A percentile compares a stretch with the other conserved stretches of the same genome.
These are phyloP conservation scores for Oriolus oriolus DNA, from an alignment of 2,113 vertebrate genomes.

Conservation along the genomic window DNA sequence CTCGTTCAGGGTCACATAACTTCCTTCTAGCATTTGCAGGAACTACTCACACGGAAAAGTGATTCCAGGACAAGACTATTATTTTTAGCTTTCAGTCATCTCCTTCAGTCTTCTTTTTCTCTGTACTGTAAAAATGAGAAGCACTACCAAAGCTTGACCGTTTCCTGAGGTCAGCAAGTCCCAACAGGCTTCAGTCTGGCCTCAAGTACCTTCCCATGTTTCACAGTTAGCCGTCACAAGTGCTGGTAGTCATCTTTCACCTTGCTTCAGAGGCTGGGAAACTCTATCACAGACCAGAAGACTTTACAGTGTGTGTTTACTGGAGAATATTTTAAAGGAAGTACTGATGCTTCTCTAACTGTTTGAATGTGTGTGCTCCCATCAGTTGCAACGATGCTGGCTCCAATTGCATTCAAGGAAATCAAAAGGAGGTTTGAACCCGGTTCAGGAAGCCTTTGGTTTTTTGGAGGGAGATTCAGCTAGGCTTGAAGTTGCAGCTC, in stretches of 20 bases:
- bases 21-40: background rate
- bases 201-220: background rate
- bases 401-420: background rate
- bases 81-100: background rate
- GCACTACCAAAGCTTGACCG: background rate
- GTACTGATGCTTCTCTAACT: background rate
- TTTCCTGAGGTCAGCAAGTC: background rate
- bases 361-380: background rate
- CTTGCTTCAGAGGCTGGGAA: background rate
- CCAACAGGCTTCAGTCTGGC: background rate
- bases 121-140: background rate
- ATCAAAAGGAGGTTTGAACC: background rate
- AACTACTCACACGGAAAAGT: slow-evolving; percentile 11
- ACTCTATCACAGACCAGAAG: background rate
- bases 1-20: background rate
- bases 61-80: background rate
- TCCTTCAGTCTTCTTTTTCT: background rate
- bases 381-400: background rate
- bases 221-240: background rate
- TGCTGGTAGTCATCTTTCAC: background rate
- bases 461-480: background rate
- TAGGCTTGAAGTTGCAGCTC: background rate
- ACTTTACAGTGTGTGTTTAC: background rate
- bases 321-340: background rate
- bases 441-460: background rate